Conservation (phyloP, 92 coral and sea anemone genomes). For the Nematostella vectensis region DNA sequence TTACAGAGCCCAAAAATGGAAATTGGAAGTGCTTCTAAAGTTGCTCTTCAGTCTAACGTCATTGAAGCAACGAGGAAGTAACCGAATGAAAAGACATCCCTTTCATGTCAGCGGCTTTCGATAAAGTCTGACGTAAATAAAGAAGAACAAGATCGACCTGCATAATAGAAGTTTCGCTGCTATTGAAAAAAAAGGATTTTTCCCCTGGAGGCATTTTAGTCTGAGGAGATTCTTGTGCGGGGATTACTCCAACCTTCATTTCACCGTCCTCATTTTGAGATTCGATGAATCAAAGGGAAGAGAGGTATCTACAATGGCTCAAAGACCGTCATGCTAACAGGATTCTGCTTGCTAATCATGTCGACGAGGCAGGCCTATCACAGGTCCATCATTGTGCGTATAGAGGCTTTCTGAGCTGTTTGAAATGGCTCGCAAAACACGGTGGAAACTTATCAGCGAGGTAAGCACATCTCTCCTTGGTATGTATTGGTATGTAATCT, state of each 20-base stretch:
- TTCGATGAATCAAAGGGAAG: constrained; percentile 34
- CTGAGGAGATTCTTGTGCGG: too few relatives aligned
- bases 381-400: constrained; percentile 60
- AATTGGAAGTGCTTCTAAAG: background rate
- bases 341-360: constrained; percentile 34
- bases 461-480: constrained; percentile 13
- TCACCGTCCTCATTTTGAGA: too few relatives aligned
- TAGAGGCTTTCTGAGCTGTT: constrained; percentile 57
- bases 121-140: too few relatives aligned
- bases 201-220: too few relatives aligned
- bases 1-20: background rate
- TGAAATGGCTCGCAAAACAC: constrained; percentile 71
- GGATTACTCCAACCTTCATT: too few relatives aligned
- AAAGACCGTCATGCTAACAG: constrained; percentile 52
- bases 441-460: constrained; percentile 58
- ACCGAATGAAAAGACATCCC: too few relatives aligned
- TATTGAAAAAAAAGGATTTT: too few relatives aligned
- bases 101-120: too few relatives aligned
- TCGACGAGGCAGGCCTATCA: constrained; percentile 60
- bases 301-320: constrained; percentile 54
- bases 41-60: background rate
- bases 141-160: too few relatives aligned
- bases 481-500: background rate
- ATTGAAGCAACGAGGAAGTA: too few relatives aligned
- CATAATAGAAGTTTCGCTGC: too few relatives aligned